A percentile compares a stretch with the other conserved stretches of the same genome.
phyloP scores from a whole-genome alignment of 2,113 vertebrate species.

The Megaleporinus macrocephalus region DNA sequence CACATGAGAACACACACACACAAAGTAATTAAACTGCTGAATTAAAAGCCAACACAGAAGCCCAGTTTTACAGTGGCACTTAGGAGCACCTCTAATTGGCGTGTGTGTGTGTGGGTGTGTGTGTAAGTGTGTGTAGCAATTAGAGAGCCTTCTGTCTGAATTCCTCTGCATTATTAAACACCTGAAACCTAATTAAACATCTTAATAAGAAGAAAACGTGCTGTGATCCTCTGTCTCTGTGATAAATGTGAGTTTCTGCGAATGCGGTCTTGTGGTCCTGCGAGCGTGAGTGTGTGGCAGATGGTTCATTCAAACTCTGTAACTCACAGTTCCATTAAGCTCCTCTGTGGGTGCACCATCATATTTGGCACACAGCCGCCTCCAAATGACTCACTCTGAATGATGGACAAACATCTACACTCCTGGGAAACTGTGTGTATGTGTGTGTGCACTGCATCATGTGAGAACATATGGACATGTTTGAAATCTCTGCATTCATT shows the following conservation, averaged over 20 bases:
- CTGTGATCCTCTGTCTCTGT: neutral
- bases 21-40: constrained; percentile 2
- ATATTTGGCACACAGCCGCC: constrained; percentile 70
- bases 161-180: constrained; percentile 53
- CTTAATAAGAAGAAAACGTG: constrained; percentile 36
- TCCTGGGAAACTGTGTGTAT: constrained; percentile 38
- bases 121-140: constrained; percentile 2
- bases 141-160: constrained; percentile 16
- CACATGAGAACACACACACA: neutral
- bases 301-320: constrained; percentile 74
- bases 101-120: neutral
- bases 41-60: constrained; percentile 39
- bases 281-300: constrained; percentile 58
- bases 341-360: constrained; percentile 68
- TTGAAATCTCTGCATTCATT: neutral
- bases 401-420: constrained; percentile 49
- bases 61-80: neutral
- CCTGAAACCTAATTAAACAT: constrained; percentile 51
- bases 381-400: constrained; percentile 63
- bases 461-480: neutral
- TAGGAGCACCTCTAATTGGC: constrained; percentile 16
- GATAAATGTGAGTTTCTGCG: constrained; percentile 25
- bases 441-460: neutral
- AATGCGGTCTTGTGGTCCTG: constrained; percentile 49
- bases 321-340: constrained; percentile 76